A percentile compares a stretch with the other conserved stretches of the same genome.
Conservation (phyloP, 2,888 invertebrate species). For the Agonopterix arenella region DNA sequence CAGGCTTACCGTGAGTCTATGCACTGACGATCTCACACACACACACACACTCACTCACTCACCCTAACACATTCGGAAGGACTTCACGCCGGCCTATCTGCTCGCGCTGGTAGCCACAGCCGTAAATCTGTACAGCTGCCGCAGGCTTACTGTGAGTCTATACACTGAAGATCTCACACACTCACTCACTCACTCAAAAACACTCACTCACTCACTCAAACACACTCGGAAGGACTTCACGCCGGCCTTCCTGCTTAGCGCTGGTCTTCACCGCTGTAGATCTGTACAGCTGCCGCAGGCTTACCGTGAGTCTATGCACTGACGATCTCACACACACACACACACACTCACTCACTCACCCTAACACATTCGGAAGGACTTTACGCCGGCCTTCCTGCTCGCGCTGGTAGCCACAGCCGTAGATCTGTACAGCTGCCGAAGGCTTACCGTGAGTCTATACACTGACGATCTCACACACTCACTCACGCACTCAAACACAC, state of each 20-base stretch:
- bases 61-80: too few relatives aligned
- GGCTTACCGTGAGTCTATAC: constrained; percentile 70
- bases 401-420: constrained; percentile 80
- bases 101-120: constrained; percentile 80
- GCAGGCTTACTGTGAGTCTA: constrained; percentile 72
- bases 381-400: constrained; percentile 84
- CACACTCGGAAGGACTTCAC: constrained; percentile 72
- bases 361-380: constrained; percentile 63
- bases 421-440: constrained; percentile 82
- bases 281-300: constrained; percentile 79
- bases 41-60: too few relatives aligned
- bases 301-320: constrained; percentile 63
- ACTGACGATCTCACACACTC: too few relatives aligned
- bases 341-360: too few relatives aligned
- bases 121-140: constrained; percentile 82
- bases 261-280: constrained; percentile 80
- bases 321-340: too few relatives aligned
- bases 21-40: too few relatives aligned
- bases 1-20: constrained; percentile 73
- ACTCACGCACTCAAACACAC: too few relatives aligned
- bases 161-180: too few relatives aligned
- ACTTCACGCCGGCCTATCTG: constrained; percentile 84
- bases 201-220: too few relatives aligned
- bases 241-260: constrained; percentile 83
- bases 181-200: too few relatives aligned